Evolutionary conservation across 2,888 invertebrate genomes (phyloP).

Genomic region (Ethmia dodecea): DNA sequence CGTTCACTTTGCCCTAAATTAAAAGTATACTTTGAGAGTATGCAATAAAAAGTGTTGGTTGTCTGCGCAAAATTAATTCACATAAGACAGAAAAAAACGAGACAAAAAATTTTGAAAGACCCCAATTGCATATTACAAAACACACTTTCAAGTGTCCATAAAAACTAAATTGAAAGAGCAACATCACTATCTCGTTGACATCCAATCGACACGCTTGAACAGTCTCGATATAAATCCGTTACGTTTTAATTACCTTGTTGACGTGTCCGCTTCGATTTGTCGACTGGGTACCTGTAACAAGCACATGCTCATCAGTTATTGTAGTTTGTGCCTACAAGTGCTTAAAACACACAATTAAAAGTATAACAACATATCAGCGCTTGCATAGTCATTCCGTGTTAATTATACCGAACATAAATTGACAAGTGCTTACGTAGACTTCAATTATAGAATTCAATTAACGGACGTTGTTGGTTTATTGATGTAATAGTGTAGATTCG

Average conservation of each 20-base stretch:
- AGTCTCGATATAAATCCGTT: conserved; percentile 25
- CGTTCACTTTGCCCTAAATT: conserved; percentile 31
- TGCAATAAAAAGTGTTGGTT: neutral
- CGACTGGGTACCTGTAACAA: conserved; percentile 41
- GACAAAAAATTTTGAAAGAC: conserved; percentile 1
- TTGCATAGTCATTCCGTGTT: no score
- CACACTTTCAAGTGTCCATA: conserved; percentile 5
- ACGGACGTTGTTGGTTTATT: conserved; percentile 41
- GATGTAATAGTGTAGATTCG: conserved; percentile 45
- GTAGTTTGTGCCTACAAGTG: no score
- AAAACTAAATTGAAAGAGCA: conserved; percentile 15
- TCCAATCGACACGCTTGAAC: conserved; percentile 24
- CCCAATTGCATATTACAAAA: conserved; percentile 1
- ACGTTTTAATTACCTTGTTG: conserved; percentile 47
- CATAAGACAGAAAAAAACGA: neutral
- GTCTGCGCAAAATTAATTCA: conserved; percentile 4
- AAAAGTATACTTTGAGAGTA: conserved; percentile 3
- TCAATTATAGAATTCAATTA: conserved; percentile 45
- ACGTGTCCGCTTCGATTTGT: conserved; percentile 30
- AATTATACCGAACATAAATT: no score
- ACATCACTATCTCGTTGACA: conserved; percentile 23
- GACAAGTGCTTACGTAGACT: conserved; percentile 20
- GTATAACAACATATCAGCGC: no score
- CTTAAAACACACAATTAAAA: no score
- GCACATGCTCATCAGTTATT: conserved; percentile 1